phyloP scores from a whole-genome alignment of 2,888 invertebrate species.

The Drosophila melanocephala region DNA sequence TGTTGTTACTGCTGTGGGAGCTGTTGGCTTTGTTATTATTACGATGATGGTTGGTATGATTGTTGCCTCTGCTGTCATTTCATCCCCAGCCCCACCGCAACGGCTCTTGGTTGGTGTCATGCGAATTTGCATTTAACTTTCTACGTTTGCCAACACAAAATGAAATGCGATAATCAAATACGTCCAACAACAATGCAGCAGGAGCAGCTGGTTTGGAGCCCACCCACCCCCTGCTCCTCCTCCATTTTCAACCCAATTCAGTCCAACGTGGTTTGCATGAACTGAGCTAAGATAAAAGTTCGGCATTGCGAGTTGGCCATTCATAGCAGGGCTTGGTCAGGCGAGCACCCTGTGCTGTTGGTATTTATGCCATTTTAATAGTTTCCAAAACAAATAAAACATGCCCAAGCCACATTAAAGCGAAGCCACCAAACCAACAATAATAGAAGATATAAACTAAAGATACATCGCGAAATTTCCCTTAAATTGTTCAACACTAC shows the following conservation, averaged over 20 bases:
- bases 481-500: constrained; percentile 1
- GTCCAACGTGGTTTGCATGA: constrained; percentile 25
- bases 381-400: constrained; percentile 76
- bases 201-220: constrained; percentile 21
- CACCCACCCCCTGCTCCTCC: neutral
- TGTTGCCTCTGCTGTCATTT: constrained; percentile 54
- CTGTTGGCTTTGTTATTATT: constrained; percentile 62
- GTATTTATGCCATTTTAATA: constrained; percentile 78
- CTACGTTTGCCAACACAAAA: constrained; percentile 76
- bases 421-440: constrained; percentile 36
- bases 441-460: constrained; percentile 8
- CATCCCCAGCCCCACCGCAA: constrained; percentile 1
- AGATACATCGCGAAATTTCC: constrained; percentile 3
- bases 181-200: constrained; percentile 70
- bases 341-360: constrained; percentile 37
- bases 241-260: neutral
- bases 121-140: constrained; percentile 79
- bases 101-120: constrained; percentile 64
- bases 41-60: constrained; percentile 70
- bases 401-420: constrained; percentile 49
- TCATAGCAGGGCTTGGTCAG: constrained; percentile 10
- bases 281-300: constrained; percentile 70
- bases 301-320: constrained; percentile 61
- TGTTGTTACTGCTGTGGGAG: constrained; percentile 30
- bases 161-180: constrained; percentile 81